phyloP scores from a whole-genome alignment of 2,797 vertebrate species.

The Anguilla anguilla region DNA sequence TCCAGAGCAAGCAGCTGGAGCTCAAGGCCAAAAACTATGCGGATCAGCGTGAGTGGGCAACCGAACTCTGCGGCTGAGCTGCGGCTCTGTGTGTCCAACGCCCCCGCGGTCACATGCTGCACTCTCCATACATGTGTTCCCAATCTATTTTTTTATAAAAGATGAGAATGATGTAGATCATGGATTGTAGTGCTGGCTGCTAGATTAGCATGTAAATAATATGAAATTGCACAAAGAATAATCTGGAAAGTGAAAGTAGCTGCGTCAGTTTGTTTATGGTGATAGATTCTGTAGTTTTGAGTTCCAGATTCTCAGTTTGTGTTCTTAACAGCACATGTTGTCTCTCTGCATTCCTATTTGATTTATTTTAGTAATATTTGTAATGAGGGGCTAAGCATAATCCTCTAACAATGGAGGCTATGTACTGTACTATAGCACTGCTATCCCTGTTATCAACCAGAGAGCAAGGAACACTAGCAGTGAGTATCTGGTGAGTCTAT shows the following conservation, averaged over 20 bases:
- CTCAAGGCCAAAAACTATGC: slow-evolving; percentile 94
- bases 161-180: not conserved
- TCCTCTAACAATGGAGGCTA: not conserved
- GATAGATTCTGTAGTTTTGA: not conserved
- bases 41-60: slow-evolving; percentile 83
- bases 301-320: no score
- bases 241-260: not conserved
- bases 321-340: not conserved
- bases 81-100: not conserved
- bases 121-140: not conserved
- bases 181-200: not conserved
- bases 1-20: slow-evolving; percentile 90
- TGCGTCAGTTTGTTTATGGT: not conserved
- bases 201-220: not conserved
- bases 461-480: not conserved
- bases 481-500: not conserved
- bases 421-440: not conserved
- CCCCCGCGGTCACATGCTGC: not conserved
- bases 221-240: not conserved
- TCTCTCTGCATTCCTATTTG: not conserved
- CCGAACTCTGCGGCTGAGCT: not conserved
- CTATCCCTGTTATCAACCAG: not conserved
- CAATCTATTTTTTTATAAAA: not conserved
- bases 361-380: not conserved
- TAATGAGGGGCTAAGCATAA: not conserved